Evolutionary conservation across 2,797 vertebrate species (phyloP), one percentile per base, ranked within the genome.

Genomic region (Serranus cabrilla): DNA sequence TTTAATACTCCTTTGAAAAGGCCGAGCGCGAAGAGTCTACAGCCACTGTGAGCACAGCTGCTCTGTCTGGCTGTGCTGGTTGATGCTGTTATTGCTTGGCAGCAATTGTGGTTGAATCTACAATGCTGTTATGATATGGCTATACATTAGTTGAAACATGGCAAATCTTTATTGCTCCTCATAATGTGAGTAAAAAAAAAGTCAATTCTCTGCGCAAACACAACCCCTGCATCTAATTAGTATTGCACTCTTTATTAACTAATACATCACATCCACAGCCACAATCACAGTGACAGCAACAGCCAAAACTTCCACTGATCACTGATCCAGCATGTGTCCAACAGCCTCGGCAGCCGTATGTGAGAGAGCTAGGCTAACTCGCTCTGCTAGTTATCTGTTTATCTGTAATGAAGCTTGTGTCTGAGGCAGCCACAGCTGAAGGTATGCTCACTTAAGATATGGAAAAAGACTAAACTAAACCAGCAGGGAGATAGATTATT

Each of bases 221-320:
- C 34, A 74, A 56, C 23, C 64, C 16, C n/a, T 50, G 25, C 21
- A 42, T 71, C 20, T 34, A 52, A 31, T 52, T 43, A 43, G n/a
- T 45, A 11, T 45, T 54, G n/a, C 27, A 71, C 9, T 31, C 37
- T 2, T n/a, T 39, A 46, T 52, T n/a, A 54, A 54, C n/a, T 37
- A 43, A 43, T 42, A 42, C 37, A 25, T 56, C 49, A 52, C 34
- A 51, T 37, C 10, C 45, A 51, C 40, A 55, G 27, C 31, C 25
- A 37, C 47, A 43, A 45, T 52, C 25, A 47, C 40, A n/a, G 12
- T 3, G 17, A 59, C 11, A 63, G 59, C 51, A 47, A 11, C 1
- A 1, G 8, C 46, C 11, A 54, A 37, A 54, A n/a, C 49, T 27
- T 9, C 51, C 2, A 34, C 45, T 40, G 39, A 40, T 23, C n/a